Evolutionary conservation across 2,113 vertebrate species (phyloP).

Genomic region (Halichoerus grypus): DNA sequence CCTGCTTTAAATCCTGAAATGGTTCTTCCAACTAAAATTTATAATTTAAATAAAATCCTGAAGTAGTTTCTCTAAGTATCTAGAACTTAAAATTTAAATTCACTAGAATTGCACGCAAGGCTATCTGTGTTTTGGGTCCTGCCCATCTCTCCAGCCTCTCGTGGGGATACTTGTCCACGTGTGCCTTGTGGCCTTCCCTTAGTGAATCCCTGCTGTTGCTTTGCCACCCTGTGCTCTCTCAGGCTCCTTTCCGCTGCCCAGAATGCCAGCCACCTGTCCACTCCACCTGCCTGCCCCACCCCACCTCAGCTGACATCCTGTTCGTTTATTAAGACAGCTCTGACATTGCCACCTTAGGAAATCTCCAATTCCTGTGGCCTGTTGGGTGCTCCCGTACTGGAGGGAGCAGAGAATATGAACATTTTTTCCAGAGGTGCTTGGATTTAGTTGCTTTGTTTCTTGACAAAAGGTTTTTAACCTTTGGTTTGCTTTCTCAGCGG

Average conservation of each 20-base stretch:
- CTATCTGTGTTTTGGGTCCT: neutral
- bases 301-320: neutral
- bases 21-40: neutral
- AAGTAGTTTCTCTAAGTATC: neutral
- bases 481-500: neutral
- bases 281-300: neutral
- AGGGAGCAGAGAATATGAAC: neutral
- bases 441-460: neutral
- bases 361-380: neutral
- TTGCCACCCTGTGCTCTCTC: neutral
- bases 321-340: neutral
- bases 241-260: neutral
- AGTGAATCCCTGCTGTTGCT: neutral
- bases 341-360: neutral
- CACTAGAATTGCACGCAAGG: neutral
- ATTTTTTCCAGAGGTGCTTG: neutral
- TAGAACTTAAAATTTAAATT: neutral
- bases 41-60: neutral
- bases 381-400: neutral
- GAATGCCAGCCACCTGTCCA: neutral
- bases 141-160: neutral
- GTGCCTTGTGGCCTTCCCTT: neutral
- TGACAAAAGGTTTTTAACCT: neutral
- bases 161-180: neutral
- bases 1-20: constrained; percentile 15